Percentiles rank a stretch among this genome's conserved stretches.
Evolutionary conservation across 1,140 invertebrate species (phyloP).

Genomic region (Drosophila yakuba): DNA sequence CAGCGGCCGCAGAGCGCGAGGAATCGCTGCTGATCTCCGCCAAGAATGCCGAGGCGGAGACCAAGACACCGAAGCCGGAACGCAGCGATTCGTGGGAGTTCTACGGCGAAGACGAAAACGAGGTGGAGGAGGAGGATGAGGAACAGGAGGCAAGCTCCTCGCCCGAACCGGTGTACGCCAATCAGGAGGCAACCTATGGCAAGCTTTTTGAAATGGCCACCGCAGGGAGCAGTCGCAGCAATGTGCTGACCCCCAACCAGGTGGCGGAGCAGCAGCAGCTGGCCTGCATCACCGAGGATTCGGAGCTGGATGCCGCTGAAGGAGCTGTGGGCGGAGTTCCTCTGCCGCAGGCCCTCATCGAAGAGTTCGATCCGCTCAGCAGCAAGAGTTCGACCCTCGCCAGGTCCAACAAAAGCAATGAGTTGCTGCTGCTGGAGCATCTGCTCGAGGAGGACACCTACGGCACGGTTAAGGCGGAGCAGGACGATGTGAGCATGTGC

Average conservation of each 20-base stretch:
- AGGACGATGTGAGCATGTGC: slow-evolving; percentile 79
- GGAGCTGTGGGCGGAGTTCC: slow-evolving; percentile 65
- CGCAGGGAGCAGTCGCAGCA: slow-evolving; percentile 41
- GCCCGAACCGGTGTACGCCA: slow-evolving; percentile 78
- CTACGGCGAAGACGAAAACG: slow-evolving; percentile 47
- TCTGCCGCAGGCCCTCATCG: slow-evolving; percentile 61
- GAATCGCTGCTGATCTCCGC: slow-evolving; percentile 61
- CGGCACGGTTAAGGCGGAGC: slow-evolving; percentile 63
- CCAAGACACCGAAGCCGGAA: slow-evolving; percentile 62
- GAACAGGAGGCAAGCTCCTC: slow-evolving; percentile 35
- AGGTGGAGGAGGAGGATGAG: background rate
- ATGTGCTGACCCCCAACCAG: slow-evolving; percentile 51
- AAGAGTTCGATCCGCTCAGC: slow-evolving; percentile 82
- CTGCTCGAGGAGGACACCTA: slow-evolving; percentile 83
- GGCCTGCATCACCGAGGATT: slow-evolving; percentile 62
- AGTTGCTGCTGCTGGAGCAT: slow-evolving; percentile 78
- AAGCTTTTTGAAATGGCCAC: slow-evolving; percentile 80
- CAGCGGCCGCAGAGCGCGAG: slow-evolving; percentile 53
- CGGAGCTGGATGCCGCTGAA: slow-evolving; percentile 52
- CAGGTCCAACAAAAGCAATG: slow-evolving; percentile 78
- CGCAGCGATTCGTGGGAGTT: slow-evolving; percentile 82
- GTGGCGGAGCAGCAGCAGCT: slow-evolving; percentile 17
- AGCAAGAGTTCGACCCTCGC: slow-evolving; percentile 60
- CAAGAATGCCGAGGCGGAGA: slow-evolving; percentile 58
- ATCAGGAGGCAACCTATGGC: slow-evolving; percentile 79